Evolutionary conservation across 2,797 vertebrate species (phyloP).

Genomic region (Atherinosoma microstoma): DNA sequence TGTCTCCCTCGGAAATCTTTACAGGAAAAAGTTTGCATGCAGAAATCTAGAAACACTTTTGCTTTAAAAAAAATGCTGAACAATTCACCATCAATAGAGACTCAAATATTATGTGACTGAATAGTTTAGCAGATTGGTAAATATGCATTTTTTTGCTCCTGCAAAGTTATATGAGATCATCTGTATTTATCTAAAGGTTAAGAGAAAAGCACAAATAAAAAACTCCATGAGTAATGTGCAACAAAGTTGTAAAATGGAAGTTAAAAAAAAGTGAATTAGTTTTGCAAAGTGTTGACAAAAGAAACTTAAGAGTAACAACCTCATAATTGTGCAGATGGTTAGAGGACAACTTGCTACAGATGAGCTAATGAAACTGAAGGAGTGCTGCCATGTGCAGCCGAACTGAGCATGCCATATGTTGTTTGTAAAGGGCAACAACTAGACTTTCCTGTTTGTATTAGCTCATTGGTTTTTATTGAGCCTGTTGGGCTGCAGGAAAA

Average conservation of each 20-base stretch:
- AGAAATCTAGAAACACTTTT: not conserved
- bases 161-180: not conserved
- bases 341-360: slow-evolving; percentile 62
- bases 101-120: not conserved
- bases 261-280: not conserved
- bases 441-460: slow-evolving; percentile 70
- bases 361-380: slow-evolving; percentile 63
- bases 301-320: slow-evolving; percentile 66
- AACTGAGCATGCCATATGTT: slow-evolving; percentile 72
- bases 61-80: not conserved
- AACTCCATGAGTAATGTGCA: not conserved
- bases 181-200: not conserved
- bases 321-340: slow-evolving; percentile 74
- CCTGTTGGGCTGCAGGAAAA: slow-evolving; percentile 73
- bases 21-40: not conserved
- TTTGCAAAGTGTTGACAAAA: slow-evolving; percentile 42
- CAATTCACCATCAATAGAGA: not conserved
- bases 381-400: slow-evolving; percentile 65
- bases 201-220: not conserved
- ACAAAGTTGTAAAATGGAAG: not conserved
- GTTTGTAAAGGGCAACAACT: slow-evolving; percentile 69
- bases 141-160: not conserved
- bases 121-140: not conserved
- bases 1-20: not conserved
- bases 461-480: slow-evolving; percentile 84